Conservation (phyloP, 1,140 invertebrate genomes). For the Drosophila leontia region DNA sequence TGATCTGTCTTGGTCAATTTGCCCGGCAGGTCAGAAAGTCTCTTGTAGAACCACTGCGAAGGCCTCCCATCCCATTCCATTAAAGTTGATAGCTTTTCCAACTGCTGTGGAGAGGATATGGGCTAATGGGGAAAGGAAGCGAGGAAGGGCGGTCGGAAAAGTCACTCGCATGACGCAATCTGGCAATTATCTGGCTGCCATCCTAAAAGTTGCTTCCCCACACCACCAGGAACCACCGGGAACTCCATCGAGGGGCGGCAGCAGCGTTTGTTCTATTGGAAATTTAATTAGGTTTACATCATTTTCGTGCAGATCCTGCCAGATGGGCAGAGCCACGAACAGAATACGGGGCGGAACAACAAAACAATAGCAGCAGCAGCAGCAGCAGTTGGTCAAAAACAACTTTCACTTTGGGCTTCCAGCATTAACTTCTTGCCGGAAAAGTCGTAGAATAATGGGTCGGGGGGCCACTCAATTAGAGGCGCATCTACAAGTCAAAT, state of each 20-base stretch:
- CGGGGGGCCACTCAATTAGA: conserved; percentile 69
- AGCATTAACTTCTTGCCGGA: conserved; percentile 16
- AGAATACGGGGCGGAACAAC: conserved; percentile 23
- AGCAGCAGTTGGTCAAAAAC: conserved; percentile 54
- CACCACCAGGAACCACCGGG: neutral
- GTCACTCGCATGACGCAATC: conserved; percentile 75
- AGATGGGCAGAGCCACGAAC: conserved; percentile 58
- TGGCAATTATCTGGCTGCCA: conserved; percentile 72
- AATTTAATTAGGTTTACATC: conserved; percentile 83
- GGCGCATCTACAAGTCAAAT: conserved; percentile 80
- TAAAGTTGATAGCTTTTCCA: conserved; percentile 46
- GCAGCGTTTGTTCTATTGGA: conserved; percentile 64
- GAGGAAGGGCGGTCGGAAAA: conserved; percentile 35
- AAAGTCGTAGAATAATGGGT: neutral
- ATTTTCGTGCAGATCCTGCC: conserved; percentile 72
- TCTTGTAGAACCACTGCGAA: conserved; percentile 20
- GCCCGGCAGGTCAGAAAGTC: conserved; percentile 31
- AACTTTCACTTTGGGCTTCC: conserved; percentile 58
- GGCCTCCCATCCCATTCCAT: conserved; percentile 10
- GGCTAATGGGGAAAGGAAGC: conserved; percentile 29
- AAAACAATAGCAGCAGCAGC: conserved; percentile 34
- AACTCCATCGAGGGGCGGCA: conserved; percentile 25
- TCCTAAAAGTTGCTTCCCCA: conserved; percentile 52
- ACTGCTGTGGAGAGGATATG: conserved; percentile 25
- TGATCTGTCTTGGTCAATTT: conserved; percentile 50